Evolutionary conservation across 2,797 vertebrate genomes (phyloP).

Genomic region (Phoxinus dragarum): DNA sequence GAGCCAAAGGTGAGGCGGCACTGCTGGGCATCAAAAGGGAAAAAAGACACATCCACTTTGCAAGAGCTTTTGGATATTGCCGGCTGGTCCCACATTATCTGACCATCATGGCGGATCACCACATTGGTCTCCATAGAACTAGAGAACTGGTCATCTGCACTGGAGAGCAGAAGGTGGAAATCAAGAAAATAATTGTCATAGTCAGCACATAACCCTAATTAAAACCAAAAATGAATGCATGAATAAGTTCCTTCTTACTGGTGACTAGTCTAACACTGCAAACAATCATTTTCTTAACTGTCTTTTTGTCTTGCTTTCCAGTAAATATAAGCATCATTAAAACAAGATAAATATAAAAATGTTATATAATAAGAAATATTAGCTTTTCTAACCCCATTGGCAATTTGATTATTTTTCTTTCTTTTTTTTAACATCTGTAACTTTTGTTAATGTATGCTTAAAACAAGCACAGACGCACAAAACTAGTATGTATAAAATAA

Average conservation of each 20-base stretch:
- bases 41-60: conserved; percentile 89
- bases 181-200: background rate
- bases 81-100: conserved; percentile 87
- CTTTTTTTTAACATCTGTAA: background rate
- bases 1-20: conserved; percentile 90
- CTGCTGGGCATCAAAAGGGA: conserved; percentile 88
- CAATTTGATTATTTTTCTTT: background rate
- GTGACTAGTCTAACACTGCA: background rate
- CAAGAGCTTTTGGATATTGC: conserved; percentile 94
- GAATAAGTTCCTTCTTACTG: background rate
- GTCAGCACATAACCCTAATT: background rate
- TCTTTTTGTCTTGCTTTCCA: background rate
- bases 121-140: conserved; percentile 90
- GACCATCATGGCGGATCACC: conserved; percentile 84
- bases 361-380: background rate
- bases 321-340: background rate
- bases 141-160: conserved; percentile 83
- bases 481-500: background rate
- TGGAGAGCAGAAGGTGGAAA: conserved; percentile 58
- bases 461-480: background rate
- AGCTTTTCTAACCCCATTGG: background rate
- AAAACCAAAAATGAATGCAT: background rate
- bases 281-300: background rate
- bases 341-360: background rate
- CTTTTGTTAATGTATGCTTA: background rate